Base-by-base conservation (phyloP, 92 coral and sea anemone genomes). In the Micromussa lordhowensis region DNA sequence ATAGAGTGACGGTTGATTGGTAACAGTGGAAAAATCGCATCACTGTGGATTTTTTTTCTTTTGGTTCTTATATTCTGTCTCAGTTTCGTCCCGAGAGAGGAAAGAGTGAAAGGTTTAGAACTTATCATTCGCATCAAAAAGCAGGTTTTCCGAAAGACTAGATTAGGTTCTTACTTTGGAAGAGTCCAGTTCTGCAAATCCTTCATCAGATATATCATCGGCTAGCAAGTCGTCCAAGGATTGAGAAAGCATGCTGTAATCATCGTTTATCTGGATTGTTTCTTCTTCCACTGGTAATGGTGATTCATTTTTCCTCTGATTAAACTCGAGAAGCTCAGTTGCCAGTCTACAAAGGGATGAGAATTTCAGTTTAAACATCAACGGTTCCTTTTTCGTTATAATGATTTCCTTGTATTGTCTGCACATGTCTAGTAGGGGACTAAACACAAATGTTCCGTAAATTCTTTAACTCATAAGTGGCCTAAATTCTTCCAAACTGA, bases 171-270 rank as follows among this genome's bases (percentile, higher is more conserved):
- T 70, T 86, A 86, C 89, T 83, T 29, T 86, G 24, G 83, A 19
- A 9, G 91, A 89, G 9, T 90, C 94, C 7, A 88, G 79, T 63
- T 92, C 90, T 2, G 79, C 92, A 53, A 92, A 90, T 88, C 94
- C 85, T 72, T 92, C 90, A 61, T 90, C 94, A 29, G 90, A 80
- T 22, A 87, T 38, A n/a, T 92, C 90, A 59, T 90, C 94, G 31
- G 90, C 77, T 31, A 87, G 51, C 12, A 87, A 40, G 78, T 88
- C 87, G 75, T 90, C 94, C 35, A 77, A 35, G 9, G 81, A 57
- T 63, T 38, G 59, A 10, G 88, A 44, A 5, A 85, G 82, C 88
- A 63, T 85, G 24, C 26, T 34, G 80, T 83, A 83, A 72, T 83
- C 87, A 54, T 83, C 87, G 10, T 55, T 71, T 4, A 72, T 72